Percentiles rank a stretch among this genome's conserved stretches.
phyloP scores from a whole-genome alignment of 2,113 vertebrate species.

The Alosa alosa region DNA sequence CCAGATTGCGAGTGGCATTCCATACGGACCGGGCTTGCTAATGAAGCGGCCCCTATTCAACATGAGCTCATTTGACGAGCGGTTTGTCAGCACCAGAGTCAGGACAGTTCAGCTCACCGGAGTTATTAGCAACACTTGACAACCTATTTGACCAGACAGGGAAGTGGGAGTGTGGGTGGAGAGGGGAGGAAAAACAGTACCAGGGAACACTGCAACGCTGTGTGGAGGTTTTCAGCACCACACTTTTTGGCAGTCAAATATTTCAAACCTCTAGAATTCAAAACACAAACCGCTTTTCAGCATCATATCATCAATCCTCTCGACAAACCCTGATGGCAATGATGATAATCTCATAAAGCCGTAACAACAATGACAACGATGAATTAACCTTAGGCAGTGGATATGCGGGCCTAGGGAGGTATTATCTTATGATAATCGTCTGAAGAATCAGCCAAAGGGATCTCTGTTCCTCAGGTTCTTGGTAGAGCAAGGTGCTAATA shows the following conservation, averaged over 20 bases:
- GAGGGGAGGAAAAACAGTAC: conserved; percentile 8
- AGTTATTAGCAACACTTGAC: conserved; percentile 45
- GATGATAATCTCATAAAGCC: neutral
- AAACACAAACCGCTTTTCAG: neutral
- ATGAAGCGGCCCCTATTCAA: conserved; percentile 29
- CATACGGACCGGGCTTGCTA: conserved; percentile 49
- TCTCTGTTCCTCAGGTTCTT: neutral
- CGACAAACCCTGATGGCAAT: neutral
- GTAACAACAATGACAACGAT: neutral
- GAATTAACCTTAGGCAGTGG: neutral
- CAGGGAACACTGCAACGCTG: neutral
- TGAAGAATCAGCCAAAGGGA: neutral
- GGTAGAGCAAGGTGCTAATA: neutral
- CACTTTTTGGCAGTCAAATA: neutral
- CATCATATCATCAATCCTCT: neutral
- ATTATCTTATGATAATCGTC: neutral
- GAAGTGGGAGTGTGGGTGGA: neutral
- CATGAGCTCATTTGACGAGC: conserved; percentile 41
- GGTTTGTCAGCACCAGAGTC: conserved; percentile 52
- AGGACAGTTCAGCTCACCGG: conserved; percentile 38
- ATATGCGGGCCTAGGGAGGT: neutral
- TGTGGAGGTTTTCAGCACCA: neutral
- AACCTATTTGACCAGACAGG: conserved; percentile 24
- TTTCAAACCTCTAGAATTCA: neutral
- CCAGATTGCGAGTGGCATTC: conserved; percentile 54